These are phyloP conservation scores for Chirona hameri DNA, from an alignment of 2,888 invertebrate genomes.

Conservation along the genomic window DNA sequence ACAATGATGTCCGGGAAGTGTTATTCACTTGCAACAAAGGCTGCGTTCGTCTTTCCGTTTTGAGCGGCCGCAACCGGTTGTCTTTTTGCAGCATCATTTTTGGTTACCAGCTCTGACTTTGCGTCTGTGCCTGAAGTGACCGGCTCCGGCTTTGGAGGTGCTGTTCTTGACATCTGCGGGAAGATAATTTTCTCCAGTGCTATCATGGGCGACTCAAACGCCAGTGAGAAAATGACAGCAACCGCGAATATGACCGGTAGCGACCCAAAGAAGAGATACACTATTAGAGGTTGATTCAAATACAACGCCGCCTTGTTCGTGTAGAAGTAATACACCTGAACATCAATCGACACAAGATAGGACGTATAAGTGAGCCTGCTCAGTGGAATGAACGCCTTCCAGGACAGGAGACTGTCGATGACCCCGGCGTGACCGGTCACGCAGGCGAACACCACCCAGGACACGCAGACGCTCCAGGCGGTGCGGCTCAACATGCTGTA, in stretches of 20 bases:
- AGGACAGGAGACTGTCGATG: background rate
- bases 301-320: background rate
- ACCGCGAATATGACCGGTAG: background rate
- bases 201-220: background rate
- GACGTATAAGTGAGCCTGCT: background rate
- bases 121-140: no score
- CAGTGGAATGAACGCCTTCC: slow-evolving; percentile 7
- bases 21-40: no score
- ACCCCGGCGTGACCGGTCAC: background rate
- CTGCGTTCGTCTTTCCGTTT: no score
- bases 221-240: background rate
- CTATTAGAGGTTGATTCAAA: background rate
- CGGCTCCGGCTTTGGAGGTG: background rate
- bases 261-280: background rate
- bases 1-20: no score
- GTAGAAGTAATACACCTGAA: background rate
- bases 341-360: background rate
- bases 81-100: no score
- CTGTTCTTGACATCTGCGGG: background rate
- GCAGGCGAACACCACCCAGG: slow-evolving; percentile 8
- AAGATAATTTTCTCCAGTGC: background rate
- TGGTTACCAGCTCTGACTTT: no score
- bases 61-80: no score
- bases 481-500: background rate
- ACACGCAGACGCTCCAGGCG: background rate